A percentile compares a stretch with the other conserved stretches of the same genome.
Conservation (phyloP, 2,113 vertebrate species). For the Connochaetes taurinus region DNA sequence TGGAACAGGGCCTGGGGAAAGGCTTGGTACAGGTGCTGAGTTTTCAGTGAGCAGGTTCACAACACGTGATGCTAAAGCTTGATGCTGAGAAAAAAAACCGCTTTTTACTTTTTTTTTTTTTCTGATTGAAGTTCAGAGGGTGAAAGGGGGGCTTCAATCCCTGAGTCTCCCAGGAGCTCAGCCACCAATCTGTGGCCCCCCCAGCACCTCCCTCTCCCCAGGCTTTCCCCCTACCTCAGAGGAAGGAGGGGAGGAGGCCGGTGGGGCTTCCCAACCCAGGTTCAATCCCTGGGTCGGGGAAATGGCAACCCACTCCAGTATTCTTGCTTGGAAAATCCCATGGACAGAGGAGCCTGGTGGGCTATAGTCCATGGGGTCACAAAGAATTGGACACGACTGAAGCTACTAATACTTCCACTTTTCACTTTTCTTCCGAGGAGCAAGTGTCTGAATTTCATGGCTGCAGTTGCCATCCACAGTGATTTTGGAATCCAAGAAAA, state of each 20-base stretch:
- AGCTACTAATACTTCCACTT: background rate
- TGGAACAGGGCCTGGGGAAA: background rate
- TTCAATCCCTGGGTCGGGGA: background rate
- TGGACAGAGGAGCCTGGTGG: background rate
- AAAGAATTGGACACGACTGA: background rate
- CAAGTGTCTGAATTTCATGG: background rate
- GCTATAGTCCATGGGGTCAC: background rate
- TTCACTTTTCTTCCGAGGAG: background rate
- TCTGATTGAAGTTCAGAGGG: background rate
- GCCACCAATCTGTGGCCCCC: background rate
- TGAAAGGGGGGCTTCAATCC: background rate
- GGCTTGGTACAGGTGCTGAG: background rate
- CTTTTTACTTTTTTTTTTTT: background rate
- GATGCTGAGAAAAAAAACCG: rapidly evolving
- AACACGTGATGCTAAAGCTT: background rate
- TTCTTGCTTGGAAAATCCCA: background rate
- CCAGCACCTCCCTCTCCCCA: background rate
- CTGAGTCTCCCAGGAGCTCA: background rate
- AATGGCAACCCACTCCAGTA: background rate
- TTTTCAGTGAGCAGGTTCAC: background rate
- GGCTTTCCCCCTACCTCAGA: background rate
- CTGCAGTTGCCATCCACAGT: background rate
- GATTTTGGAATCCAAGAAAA: background rate
- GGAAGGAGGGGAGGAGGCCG: background rate
- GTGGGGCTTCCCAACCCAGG: rapidly evolving